Base-by-base conservation (phyloP, 2,113 vertebrate species). In the Peromyscus maniculatus region DNA sequence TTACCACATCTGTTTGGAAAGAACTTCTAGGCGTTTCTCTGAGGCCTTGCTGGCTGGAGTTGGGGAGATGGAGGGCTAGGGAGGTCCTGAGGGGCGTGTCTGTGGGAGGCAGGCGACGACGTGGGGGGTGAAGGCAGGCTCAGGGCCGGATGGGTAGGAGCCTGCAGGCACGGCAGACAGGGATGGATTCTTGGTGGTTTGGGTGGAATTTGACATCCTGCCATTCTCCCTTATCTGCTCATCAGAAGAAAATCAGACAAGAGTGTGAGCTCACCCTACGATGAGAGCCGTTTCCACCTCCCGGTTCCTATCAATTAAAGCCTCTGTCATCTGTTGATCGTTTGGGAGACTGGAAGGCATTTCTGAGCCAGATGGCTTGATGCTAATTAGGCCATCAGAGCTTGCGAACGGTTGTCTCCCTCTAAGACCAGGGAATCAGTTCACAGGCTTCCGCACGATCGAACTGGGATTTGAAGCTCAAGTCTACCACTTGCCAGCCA, bases 161-260 rank as follows among this genome's bases (percentile, higher is more conserved):
- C 69, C 91, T 67, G 52, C 59, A 80, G 93, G 89, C 89, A 39
- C 94, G 75, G 31, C 77, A 94, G 91, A 66, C 69, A 3, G 39
- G 91, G 67, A 90, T 95, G 64, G 79, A 96, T 93, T 97, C 95
- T 72, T 96, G 96, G 93, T 71, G 87, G 95, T 96, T 96, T 96
- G 95, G 96, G 96, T 97, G 95, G 96, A 94, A 94, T 95, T 96
- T 97, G 95, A 97, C 97, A 96, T 96, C 72, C 95, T 96, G 96
- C 97, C 94, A 92, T 94, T 94, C 86, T 91, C 33, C 80, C 80
- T 98, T 96, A 97, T 98, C 97, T 95, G 49, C 74, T 69, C 96
- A 96, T 97, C 72, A 16, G 93, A 77, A 97, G 79, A 92, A 94
- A 97, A 96, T 96, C 95, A 96, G 97, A 96, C 75, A 66, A 84